Evolutionary conservation across 2,888 invertebrate species (phyloP).

Genomic region (Platycheirus rosarum): DNA sequence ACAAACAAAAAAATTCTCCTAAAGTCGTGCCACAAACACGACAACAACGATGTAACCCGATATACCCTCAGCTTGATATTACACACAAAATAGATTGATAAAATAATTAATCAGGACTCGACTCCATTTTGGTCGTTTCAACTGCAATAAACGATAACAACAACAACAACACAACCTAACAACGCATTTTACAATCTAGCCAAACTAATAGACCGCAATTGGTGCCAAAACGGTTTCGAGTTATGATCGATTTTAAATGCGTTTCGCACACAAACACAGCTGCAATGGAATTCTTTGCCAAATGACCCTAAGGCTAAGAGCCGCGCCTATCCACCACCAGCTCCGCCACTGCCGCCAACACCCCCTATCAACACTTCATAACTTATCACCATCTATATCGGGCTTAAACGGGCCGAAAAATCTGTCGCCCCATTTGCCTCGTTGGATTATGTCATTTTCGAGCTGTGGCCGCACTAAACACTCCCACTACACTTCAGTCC

Average conservation of each 20-base stretch:
- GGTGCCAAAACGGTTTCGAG: conserved; percentile 62
- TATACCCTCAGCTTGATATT: conserved; percentile 19
- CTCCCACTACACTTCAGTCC: conserved; percentile 49
- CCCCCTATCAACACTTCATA: conserved; percentile 66
- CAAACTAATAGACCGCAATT: conserved; percentile 26
- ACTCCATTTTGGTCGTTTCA: conserved; percentile 28
- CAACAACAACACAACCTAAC: conserved; percentile 1
- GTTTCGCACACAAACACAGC: conserved; percentile 41
- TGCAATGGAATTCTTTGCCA: conserved; percentile 46
- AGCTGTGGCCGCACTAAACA: conserved; percentile 41
- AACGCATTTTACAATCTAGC: conserved; percentile 38
- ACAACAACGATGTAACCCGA: conserved; percentile 51
- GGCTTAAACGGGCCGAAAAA: conserved; percentile 60
- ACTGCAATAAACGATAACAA: not conserved
- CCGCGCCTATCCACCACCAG: conserved; percentile 42
- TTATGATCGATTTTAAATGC: conserved; percentile 73
- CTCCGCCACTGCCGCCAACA: conserved; percentile 21
- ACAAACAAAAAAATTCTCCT: not conserved
- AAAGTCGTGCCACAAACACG: conserved; percentile 8
- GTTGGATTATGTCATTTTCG: conserved; percentile 66
- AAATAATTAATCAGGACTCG: conserved; percentile 72
- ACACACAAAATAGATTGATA: conserved; percentile 53
- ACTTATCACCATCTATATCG: conserved; percentile 62
- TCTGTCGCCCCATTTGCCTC: conserved; percentile 69
- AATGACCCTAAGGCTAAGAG: conserved; percentile 63